These are phyloP conservation scores for Harpalus rubripes DNA, from an alignment of 2,888 invertebrate genomes.

Conservation along the genomic window DNA sequence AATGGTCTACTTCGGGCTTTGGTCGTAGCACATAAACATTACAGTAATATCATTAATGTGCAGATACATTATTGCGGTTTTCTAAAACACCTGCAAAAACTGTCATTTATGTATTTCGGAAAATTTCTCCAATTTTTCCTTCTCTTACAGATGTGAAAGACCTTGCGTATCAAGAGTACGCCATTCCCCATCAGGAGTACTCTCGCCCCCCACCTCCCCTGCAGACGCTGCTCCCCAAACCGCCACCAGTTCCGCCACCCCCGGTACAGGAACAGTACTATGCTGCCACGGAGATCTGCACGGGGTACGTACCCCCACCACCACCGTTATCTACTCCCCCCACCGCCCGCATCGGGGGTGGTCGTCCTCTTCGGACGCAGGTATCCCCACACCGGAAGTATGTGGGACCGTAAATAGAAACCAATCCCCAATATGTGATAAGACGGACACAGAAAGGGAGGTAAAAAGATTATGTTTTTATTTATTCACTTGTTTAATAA, in stretches of 20 bases:
- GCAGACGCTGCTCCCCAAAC: conserved; percentile 82
- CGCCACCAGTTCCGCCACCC: conserved; percentile 83
- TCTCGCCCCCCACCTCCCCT: conserved; percentile 78
- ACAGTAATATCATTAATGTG: too few relatives aligned
- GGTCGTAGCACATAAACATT: too few relatives aligned
- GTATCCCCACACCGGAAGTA: conserved; percentile 73
- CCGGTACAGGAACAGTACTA: conserved; percentile 83
- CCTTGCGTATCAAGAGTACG: conserved; percentile 82
- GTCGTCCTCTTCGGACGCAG: conserved; percentile 75
- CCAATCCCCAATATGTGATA: conserved; percentile 3
- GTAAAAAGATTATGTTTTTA: neutral
- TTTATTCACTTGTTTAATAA: neutral
- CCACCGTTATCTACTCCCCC: conserved; percentile 76
- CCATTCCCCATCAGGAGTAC: conserved; percentile 81
- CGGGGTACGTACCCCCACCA: conserved; percentile 76
- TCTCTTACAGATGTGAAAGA: conserved; percentile 77
- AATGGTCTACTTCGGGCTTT: too few relatives aligned
- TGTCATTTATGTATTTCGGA: neutral
- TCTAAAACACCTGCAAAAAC: neutral
- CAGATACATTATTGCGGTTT: too few relatives aligned
- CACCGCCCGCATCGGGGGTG: conserved; percentile 75
- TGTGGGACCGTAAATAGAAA: conserved; percentile 73
- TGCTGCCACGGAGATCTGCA: conserved; percentile 85
- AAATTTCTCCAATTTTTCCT: neutral
- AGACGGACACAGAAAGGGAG: neutral